Evolutionary conservation across 2,888 invertebrate genomes (phyloP), one percentile per base, ranked within the genome.

Genomic region (Clusia tigrina): DNA sequence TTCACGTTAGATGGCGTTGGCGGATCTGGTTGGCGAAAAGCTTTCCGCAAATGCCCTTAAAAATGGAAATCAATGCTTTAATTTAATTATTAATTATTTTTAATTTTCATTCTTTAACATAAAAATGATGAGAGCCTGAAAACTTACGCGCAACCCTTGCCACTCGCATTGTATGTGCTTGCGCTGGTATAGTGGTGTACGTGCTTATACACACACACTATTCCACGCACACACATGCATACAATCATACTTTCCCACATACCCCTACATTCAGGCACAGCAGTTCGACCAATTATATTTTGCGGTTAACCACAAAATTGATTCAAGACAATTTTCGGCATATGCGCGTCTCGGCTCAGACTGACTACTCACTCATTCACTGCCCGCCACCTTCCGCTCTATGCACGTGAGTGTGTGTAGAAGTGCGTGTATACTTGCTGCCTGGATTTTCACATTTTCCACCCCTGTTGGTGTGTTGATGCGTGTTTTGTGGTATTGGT

Each of bases 221-320:
- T 58, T 58, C 57, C 53, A 32, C 24, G 51, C 55, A 53, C 48
- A 24, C 20, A 17, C 56, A 51, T 51, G 51, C 42, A 42, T 54
- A 24, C 22, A 48, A 2, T 5, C 61, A 56, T 23, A 57, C n/a
- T n/a, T n/a, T n/a, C n/a, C n/a, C n/a, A n/a, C n/a, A n/a, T n/a
- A n/a, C n/a, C n/a, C n/a, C n/a, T n/a, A 46, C 26, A 62, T 59
- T 58, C 60, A 64, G 58, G 37, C 55, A 53, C 38, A 18, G 53
- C 76, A 76, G 76, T 73, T 78, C 80, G 77, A 81, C 83, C 83
- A 83, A 83, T 83, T 82, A 83, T 79, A 83, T 80, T 80, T 81
- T 83, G 83, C 71, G 83, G 83, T 83, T 83, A 83, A 83, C 83
- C 83, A 78, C 82, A 82, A 81, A 80, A 80, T 79, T 79, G 78